Conservation (phyloP, 2,888 invertebrate species). For the Machimus rusticus region DNA sequence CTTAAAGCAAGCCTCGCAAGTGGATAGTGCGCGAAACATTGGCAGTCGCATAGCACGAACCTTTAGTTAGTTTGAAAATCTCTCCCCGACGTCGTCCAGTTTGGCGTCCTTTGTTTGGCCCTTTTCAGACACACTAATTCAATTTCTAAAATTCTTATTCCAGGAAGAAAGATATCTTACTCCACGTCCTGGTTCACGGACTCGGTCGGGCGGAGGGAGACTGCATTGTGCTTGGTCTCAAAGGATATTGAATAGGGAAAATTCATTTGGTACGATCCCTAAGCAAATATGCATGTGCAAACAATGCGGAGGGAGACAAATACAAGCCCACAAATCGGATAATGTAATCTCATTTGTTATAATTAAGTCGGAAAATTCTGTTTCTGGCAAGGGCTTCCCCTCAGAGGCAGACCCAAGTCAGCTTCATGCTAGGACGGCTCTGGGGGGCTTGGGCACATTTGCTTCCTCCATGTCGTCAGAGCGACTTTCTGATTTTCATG, state of each 20-base stretch:
- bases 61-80: not conserved
- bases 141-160: slow-evolving; percentile 39
- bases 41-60: not conserved
- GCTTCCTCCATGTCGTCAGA: not conserved
- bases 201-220: not conserved
- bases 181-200: not conserved
- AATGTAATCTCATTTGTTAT: slow-evolving; percentile 46
- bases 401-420: not conserved
- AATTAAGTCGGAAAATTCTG: slow-evolving; percentile 43
- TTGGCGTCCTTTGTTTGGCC: slow-evolving; percentile 13
- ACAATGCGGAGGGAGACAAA: slow-evolving; percentile 28
- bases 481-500: slow-evolving; percentile 21
- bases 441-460: not conserved
- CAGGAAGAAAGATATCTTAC: slow-evolving; percentile 3
- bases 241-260: slow-evolving; percentile 36
- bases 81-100: not conserved
- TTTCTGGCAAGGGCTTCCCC: slow-evolving; percentile 14
- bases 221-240: slow-evolving; percentile 30
- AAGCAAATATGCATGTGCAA: slow-evolving; percentile 33
- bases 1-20: not conserved
- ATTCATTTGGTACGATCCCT: slow-evolving; percentile 36
- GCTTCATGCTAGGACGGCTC: not conserved
- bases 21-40: not conserved
- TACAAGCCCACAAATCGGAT: slow-evolving; percentile 45
- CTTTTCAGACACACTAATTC: slow-evolving; percentile 24